These are phyloP conservation scores for Orchesella cincta DNA, from an alignment of 1,140 invertebrate species.

Conservation along the genomic window DNA sequence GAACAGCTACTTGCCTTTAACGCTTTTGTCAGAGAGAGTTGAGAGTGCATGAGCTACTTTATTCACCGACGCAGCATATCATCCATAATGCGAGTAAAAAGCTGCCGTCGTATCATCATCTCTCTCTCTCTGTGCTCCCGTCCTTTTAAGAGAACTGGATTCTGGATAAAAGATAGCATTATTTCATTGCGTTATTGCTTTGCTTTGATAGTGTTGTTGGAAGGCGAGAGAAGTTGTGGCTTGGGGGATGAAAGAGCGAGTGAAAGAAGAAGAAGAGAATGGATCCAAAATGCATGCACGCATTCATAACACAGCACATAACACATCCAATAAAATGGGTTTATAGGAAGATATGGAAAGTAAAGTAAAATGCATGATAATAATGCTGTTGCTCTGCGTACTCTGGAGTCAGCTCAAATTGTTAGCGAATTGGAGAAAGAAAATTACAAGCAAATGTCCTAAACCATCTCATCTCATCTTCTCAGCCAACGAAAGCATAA, in stretches of 20 bases:
- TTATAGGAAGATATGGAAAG: not conserved
- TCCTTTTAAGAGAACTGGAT: not conserved
- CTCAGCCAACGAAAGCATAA: too few relatives aligned
- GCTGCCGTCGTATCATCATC: not conserved
- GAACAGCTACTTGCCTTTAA: not conserved
- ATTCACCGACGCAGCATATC: too few relatives aligned
- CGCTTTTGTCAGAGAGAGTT: not conserved
- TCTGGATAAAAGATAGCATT: not conserved
- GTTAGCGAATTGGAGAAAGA: slow-evolving; percentile 9
- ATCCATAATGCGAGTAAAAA: too few relatives aligned
- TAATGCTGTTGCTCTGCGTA: not conserved
- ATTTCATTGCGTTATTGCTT: not conserved
- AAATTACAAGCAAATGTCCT: slow-evolving; percentile 21
- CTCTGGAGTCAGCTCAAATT: not conserved
- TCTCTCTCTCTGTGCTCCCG: not conserved
- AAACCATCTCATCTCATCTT: not conserved
- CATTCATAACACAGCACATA: not conserved
- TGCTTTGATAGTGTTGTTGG: slow-evolving; percentile 6
- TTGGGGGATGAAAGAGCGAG: not conserved
- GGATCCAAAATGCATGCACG: not conserved
- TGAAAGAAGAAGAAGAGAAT: not conserved
- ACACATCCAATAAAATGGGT: not conserved
- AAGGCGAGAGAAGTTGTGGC: not conserved
- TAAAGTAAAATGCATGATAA: slow-evolving; percentile 1
- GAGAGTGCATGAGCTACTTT: too few relatives aligned